Percentiles rank a stretch among this genome's conserved stretches.
Conservation (phyloP, 2,113 vertebrate genomes). For the Ochotona princeps region DNA sequence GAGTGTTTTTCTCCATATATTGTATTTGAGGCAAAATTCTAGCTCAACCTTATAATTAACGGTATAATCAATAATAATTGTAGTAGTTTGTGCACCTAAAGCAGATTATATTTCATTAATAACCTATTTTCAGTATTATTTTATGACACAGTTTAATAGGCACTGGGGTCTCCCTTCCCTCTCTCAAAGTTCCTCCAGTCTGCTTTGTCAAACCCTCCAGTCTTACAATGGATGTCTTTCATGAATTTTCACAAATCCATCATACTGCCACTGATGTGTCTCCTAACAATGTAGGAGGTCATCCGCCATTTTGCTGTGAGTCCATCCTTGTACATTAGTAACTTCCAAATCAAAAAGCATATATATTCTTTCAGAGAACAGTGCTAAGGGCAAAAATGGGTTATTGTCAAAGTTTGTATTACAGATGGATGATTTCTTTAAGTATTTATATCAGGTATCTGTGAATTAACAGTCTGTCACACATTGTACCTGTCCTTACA, state of each 20-base stretch:
- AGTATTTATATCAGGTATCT: constrained; percentile 59
- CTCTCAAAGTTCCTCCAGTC: no score
- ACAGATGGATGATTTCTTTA: constrained; percentile 46
- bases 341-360: constrained; percentile 57
- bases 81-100: constrained; percentile 35
- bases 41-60: not conserved
- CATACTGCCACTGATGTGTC: no score
- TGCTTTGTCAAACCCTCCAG: no score
- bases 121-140: not conserved
- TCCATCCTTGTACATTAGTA: not conserved
- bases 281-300: no score
- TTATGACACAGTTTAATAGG: no score
- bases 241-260: no score
- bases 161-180: no score
- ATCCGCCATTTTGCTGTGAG: no score
- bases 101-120: constrained; percentile 42
- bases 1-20: constrained; percentile 23
- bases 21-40: constrained; percentile 29
- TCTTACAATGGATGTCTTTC: no score
- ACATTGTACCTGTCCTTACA: constrained; percentile 41
- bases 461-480: constrained; percentile 48
- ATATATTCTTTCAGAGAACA: constrained; percentile 51
- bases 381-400: not conserved
- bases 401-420: constrained; percentile 48
- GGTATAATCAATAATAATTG: not conserved